Conservation (phyloP, 1,140 invertebrate genomes). For the Aplysia californica region DNA sequence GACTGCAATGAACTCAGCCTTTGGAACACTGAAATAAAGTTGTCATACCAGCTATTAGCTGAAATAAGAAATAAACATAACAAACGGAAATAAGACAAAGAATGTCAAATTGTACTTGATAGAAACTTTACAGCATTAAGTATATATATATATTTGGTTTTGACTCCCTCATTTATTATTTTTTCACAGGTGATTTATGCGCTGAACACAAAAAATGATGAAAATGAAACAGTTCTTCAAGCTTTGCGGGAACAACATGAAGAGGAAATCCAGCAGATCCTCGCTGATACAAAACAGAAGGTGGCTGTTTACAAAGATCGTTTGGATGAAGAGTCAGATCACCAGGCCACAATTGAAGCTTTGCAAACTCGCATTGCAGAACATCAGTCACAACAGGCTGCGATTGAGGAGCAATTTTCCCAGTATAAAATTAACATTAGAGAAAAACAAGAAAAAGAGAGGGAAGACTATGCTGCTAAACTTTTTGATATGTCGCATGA, state of each 20-base stretch:
- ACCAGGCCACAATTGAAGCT: constrained; percentile 38
- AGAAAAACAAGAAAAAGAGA: constrained; percentile 49
- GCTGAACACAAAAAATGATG: constrained; percentile 69
- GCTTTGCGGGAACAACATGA: constrained; percentile 64
- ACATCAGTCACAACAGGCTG: constrained; percentile 34
- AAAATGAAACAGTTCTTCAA: constrained; percentile 62
- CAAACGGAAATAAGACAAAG: no score
- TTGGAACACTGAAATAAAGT: no score
- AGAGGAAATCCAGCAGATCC: constrained; percentile 60
- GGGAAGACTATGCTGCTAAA: constrained; percentile 57
- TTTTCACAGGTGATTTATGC: constrained; percentile 67
- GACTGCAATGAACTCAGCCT: no score
- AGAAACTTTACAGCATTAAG: no score
- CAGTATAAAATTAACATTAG: constrained; percentile 51
- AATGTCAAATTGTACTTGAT: no score
- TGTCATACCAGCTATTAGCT: no score
- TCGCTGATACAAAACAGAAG: constrained; percentile 62
- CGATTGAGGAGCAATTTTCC: constrained; percentile 50
- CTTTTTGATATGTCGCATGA: constrained; percentile 59
- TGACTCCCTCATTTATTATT: no score
- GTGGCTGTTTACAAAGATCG: constrained; percentile 49
- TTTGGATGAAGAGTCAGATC: constrained; percentile 38
- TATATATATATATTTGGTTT: no score
- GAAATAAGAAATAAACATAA: no score
- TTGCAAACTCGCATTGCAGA: constrained; percentile 37